A percentile compares a stretch with the other conserved stretches of the same genome.
Conservation (phyloP, 2,888 invertebrate species). For the Margaritifera margaritifera region DNA sequence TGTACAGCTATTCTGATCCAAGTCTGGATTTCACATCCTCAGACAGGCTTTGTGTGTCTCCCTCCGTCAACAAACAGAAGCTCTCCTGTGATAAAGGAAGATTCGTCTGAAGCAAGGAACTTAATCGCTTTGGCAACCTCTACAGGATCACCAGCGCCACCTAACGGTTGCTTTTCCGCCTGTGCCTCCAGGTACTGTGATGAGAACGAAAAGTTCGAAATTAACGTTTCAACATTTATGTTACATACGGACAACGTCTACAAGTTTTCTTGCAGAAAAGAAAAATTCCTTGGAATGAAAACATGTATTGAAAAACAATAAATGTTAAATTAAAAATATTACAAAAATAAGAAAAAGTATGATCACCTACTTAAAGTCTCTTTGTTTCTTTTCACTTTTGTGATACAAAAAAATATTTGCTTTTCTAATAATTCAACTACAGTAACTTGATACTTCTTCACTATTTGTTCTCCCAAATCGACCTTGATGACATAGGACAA, state of each 20-base stretch:
- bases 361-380: not conserved
- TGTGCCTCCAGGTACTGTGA: slow-evolving; percentile 84
- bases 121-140: slow-evolving; percentile 92
- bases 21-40: too few relatives aligned
- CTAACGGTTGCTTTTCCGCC: slow-evolving; percentile 89
- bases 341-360: not conserved
- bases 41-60: slow-evolving; percentile 75
- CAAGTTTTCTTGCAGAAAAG: not conserved
- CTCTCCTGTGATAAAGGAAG: slow-evolving; percentile 91
- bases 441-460: too few relatives aligned
- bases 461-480: too few relatives aligned
- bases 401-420: too few relatives aligned
- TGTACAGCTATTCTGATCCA: too few relatives aligned
- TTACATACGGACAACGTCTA: not conserved
- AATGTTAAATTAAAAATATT: not conserved
- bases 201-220: not conserved
- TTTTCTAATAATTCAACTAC: too few relatives aligned
- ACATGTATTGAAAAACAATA: not conserved
- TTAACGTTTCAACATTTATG: not conserved
- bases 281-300: too few relatives aligned
- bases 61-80: slow-evolving; percentile 94
- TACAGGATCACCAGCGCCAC: slow-evolving; percentile 85
- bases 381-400: too few relatives aligned
- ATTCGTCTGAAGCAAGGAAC: slow-evolving; percentile 87
- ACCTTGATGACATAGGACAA: too few relatives aligned